These are phyloP conservation scores for Chrysemys picta DNA, from an alignment of 2,113 vertebrate genomes.

Conservation along the genomic window DNA sequence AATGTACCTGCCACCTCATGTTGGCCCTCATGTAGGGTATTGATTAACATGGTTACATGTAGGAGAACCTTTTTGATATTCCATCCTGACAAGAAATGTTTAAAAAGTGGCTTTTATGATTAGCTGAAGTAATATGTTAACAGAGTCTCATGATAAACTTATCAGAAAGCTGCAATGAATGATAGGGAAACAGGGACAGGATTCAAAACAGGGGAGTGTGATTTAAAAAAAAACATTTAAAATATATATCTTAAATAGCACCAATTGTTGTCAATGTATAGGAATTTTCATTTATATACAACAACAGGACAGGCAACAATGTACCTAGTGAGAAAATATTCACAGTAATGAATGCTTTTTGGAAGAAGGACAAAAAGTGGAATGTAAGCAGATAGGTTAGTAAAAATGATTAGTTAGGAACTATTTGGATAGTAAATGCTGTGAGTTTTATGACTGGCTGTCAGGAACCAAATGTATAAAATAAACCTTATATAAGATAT, in stretches of 20 bases:
- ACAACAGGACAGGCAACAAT: constrained; percentile 20
- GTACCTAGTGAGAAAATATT: not conserved
- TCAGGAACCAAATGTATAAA: constrained; percentile 51
- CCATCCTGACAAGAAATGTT: not conserved
- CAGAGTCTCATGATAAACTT: not conserved
- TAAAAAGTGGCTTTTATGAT: not conserved
- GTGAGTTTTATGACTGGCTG: constrained; percentile 71
- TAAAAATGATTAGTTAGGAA: constrained; percentile 60
- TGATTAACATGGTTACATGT: not conserved
- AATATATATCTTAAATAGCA: constrained; percentile 18
- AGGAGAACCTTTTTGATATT: not conserved
- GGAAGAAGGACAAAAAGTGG: constrained; percentile 65
- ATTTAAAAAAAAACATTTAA: not conserved
- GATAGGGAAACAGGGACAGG: not conserved
- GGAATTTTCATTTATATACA: constrained; percentile 21
- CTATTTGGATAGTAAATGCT: constrained; percentile 58
- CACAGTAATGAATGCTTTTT: constrained; percentile 53
- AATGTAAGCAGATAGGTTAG: constrained; percentile 68
- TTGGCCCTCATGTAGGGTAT: too few species aligned
- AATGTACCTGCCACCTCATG: not conserved
- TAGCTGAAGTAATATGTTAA: not conserved
- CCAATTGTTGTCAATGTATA: not conserved
- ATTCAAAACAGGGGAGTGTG: not conserved
- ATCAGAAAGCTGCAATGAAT: not conserved
- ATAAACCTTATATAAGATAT: constrained; percentile 53